Conservation (phyloP, 2,797 vertebrate species). For the Molossus molossus region DNA sequence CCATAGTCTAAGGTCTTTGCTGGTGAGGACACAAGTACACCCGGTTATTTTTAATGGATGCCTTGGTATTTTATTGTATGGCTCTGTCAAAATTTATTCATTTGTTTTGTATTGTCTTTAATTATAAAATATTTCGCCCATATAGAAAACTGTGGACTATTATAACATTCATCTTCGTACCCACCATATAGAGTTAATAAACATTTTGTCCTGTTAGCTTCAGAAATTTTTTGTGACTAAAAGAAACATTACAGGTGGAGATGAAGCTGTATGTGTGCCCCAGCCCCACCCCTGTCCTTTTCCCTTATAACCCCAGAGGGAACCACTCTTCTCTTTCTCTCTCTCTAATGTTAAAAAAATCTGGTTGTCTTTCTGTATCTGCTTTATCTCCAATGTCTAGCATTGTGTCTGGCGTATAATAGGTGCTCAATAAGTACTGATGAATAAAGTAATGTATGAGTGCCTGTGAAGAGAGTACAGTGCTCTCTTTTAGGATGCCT, state of each 20-base stretch:
- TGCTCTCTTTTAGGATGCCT: background rate
- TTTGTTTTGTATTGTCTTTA: slow-evolving; percentile 15
- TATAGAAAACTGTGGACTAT: background rate
- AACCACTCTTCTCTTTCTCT: background rate
- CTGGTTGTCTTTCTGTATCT: background rate
- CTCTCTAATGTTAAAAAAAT: no score
- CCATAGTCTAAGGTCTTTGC: background rate
- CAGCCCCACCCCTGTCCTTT: no score
- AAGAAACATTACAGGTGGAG: background rate
- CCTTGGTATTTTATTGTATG: slow-evolving; percentile 4
- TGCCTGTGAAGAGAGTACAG: background rate
- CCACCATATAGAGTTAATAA: background rate
- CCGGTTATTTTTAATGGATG: background rate
- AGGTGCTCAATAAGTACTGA: background rate
- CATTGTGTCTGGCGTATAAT: no score
- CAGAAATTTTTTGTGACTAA: background rate
- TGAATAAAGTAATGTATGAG: background rate
- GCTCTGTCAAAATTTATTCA: background rate
- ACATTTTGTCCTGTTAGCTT: background rate
- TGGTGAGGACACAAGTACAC: background rate
- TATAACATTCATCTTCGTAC: background rate
- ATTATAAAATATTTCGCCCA: background rate
- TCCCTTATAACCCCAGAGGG: background rate
- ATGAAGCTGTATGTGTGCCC: background rate
- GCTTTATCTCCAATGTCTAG: background rate